Evolutionary conservation across 2,888 invertebrate species (phyloP).

Genomic region (Chloromyia formosa): DNA sequence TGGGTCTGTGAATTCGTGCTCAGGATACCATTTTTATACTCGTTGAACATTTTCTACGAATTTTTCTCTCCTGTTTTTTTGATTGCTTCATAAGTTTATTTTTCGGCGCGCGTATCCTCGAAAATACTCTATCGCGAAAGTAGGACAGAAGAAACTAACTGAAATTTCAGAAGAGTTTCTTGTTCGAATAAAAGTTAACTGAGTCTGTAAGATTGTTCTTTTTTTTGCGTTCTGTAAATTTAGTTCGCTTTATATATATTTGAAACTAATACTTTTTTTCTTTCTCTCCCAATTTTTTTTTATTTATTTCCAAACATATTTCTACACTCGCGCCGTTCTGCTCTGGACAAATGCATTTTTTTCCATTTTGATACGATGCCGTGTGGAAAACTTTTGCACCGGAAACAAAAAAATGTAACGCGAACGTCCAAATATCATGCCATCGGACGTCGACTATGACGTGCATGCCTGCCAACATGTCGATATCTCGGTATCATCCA

Average conservation of each 20-base stretch:
- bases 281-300: slow-evolving; percentile 14
- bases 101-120: neutral
- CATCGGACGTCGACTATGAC: neutral
- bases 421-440: neutral
- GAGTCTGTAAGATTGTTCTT: neutral
- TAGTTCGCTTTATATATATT: slow-evolving; percentile 7
- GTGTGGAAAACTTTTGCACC: neutral
- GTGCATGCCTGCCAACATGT: neutral
- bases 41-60: slow-evolving; percentile 1
- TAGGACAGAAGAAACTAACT: neutral
- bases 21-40: neutral
- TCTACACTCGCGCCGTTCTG: neutral
- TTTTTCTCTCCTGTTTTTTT: neutral
- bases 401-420: neutral
- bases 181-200: neutral
- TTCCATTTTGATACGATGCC: neutral
- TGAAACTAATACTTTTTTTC: slow-evolving; percentile 22
- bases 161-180: neutral
- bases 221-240: neutral
- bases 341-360: neutral
- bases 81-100: neutral
- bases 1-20: no score
- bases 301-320: neutral
- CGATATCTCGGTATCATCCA: neutral
- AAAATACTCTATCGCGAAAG: no score